phyloP scores from a whole-genome alignment of 1,140 invertebrate species.

The Drosophila pallidifrons region DNA sequence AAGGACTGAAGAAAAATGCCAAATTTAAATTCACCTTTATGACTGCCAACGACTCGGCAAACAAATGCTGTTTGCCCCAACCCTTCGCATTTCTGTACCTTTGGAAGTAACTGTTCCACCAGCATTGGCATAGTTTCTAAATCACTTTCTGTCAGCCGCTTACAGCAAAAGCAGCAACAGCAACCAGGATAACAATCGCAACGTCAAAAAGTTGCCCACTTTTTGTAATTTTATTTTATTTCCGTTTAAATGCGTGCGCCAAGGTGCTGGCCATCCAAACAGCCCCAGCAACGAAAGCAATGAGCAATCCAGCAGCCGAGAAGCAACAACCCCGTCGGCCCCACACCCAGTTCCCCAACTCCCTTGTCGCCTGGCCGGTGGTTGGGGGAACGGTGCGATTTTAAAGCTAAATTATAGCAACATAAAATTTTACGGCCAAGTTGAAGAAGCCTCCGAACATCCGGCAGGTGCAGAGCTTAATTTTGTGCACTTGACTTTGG shows the following conservation, averaged over 20 bases:
- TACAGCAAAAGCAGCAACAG: conserved; percentile 42
- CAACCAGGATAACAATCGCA: conserved; percentile 74
- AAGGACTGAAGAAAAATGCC: conserved; percentile 27
- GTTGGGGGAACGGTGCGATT: conserved; percentile 51
- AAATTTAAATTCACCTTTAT: conserved; percentile 80
- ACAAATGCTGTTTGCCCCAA: conserved; percentile 49
- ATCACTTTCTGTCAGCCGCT: conserved; percentile 79
- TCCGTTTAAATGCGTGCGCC: conserved; percentile 77
- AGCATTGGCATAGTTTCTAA: conserved; percentile 75
- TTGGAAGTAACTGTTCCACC: conserved; percentile 38
- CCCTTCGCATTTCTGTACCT: conserved; percentile 21
- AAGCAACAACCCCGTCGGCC: background rate
- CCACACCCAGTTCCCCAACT: background rate
- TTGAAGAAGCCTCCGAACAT: conserved; percentile 41
- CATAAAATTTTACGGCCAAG: conserved; percentile 76
- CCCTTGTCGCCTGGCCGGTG: background rate
- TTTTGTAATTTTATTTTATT: conserved; percentile 83
- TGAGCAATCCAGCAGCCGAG: background rate
- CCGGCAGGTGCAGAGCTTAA: conserved; percentile 75
- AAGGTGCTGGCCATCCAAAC: conserved; percentile 34
- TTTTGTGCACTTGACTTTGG: conserved; percentile 77
- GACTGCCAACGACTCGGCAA: conserved; percentile 63
- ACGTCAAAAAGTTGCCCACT: conserved; percentile 81
- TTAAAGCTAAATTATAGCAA: conserved; percentile 78
- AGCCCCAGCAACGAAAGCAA: background rate